These are phyloP conservation scores for Lepus timidus DNA, from an alignment of 2,113 vertebrate genomes.

Conservation along the genomic window DNA sequence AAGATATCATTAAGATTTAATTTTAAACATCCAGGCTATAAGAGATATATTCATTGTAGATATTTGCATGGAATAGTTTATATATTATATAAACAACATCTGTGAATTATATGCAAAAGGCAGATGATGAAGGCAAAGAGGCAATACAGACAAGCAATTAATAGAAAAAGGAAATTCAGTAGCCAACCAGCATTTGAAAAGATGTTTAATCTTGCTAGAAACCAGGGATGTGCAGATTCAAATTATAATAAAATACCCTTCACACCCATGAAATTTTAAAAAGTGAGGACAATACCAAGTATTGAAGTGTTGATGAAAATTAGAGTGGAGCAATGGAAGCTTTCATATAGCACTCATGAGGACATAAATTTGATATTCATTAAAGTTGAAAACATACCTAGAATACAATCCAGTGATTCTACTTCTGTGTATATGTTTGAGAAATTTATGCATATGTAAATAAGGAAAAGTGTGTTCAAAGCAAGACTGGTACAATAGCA, in stretches of 20 bases:
- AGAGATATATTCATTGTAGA: background rate
- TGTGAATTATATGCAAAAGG: conserved; percentile 22
- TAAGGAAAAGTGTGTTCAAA: background rate
- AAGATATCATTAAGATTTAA: background rate
- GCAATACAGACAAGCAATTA: background rate
- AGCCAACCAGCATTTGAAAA: conserved; percentile 4
- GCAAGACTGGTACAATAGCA: background rate
- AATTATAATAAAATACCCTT: background rate
- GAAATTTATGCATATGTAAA: background rate
- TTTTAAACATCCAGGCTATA: background rate
- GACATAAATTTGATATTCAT: background rate
- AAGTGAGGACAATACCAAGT: background rate
- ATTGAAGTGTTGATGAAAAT: background rate
- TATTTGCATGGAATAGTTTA: background rate
- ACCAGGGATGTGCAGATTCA: background rate
- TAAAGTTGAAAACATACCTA: conserved; percentile 1
- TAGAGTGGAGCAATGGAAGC: background rate
- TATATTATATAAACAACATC: background rate
- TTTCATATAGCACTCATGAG: background rate
- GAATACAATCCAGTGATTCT: background rate
- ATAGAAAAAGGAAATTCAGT: background rate
- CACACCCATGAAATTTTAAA: conserved; percentile 2
- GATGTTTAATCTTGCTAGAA: background rate
- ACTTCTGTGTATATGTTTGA: conserved; percentile 32
- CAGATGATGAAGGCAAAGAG: background rate